Evolutionary conservation across 2,888 invertebrate species (phyloP).

Genomic region (Athripsodes cinereus): DNA sequence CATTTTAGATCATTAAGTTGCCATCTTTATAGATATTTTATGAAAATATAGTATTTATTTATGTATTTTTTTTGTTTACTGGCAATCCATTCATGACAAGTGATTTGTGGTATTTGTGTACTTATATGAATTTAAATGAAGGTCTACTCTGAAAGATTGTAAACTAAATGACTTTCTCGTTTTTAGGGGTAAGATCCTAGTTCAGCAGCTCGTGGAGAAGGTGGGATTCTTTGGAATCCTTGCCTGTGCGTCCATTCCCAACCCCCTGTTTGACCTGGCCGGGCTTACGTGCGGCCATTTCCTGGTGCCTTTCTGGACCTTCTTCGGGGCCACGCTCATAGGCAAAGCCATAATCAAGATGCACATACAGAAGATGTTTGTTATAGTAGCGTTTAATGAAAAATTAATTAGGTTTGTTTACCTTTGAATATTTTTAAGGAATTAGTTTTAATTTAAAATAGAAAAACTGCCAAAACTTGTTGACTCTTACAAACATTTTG

Average conservation of each 20-base stretch:
- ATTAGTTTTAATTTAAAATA: too few species aligned
- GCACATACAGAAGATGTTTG: constrained; percentile 96
- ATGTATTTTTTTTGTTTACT: too few species aligned
- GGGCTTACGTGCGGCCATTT: constrained; percentile 99
- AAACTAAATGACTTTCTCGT: background rate
- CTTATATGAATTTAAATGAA: too few species aligned
- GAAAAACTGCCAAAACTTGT: too few species aligned
- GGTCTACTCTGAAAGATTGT: too few species aligned
- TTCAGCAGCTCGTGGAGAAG: constrained; percentile 84
- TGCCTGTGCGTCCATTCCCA: constrained; percentile 97
- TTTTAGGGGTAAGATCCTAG: constrained; percentile 69
- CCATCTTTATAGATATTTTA: too few species aligned
- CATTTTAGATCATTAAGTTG: too few species aligned
- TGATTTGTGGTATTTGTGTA: too few species aligned
- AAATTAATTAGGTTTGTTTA: constrained; percentile 77
- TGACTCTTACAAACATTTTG: too few species aligned
- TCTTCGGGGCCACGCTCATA: constrained; percentile 97
- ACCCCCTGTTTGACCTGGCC: constrained; percentile 97
- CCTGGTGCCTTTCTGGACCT: constrained; percentile 98
- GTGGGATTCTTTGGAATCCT: constrained; percentile 95
- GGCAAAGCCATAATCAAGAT: constrained; percentile 97
- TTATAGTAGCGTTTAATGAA: constrained; percentile 96
- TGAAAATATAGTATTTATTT: too few species aligned
- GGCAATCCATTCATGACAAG: too few species aligned
- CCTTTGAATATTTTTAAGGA: too few species aligned